Conservation (phyloP, 2,888 invertebrate genomes). For the Caenorhabditis afra region DNA sequence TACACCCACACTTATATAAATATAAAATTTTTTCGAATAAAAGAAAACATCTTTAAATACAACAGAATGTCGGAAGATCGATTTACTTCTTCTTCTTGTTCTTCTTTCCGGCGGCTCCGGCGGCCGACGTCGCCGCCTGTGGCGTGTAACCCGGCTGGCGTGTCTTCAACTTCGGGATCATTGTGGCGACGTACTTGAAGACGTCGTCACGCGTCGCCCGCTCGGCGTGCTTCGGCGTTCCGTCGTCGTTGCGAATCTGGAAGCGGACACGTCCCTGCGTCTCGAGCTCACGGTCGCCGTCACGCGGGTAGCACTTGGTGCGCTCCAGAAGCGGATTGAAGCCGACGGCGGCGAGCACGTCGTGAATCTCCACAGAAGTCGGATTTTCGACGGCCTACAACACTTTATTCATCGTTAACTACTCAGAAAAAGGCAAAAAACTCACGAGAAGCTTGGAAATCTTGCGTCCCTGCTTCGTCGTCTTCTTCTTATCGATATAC, state of each 20-base stretch:
- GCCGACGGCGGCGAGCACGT: conserved; percentile 89
- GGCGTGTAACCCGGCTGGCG: conserved; percentile 72
- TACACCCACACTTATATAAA: no score
- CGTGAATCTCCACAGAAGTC: conserved; percentile 93
- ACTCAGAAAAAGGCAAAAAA: no score
- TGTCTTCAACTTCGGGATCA: conserved; percentile 80
- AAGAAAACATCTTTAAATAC: conserved; percentile 14
- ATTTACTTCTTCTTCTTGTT: conserved; percentile 68
- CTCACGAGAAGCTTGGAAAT: conserved; percentile 87
- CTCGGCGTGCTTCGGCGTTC: conserved; percentile 66
- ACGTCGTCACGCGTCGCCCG: conserved; percentile 72
- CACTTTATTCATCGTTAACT: no score
- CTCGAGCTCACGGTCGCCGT: conserved; percentile 90
- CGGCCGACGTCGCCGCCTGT: conserved; percentile 42
- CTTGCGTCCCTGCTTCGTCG: conserved; percentile 90
- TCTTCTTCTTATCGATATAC: conserved; percentile 94
- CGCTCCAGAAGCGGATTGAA: conserved; percentile 89
- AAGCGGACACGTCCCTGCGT: conserved; percentile 92
- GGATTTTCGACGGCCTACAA: conserved; percentile 92
- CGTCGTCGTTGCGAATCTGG: conserved; percentile 86
- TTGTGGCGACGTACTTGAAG: conserved; percentile 71
- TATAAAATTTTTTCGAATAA: not conserved
- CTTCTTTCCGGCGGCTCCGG: conserved; percentile 58
- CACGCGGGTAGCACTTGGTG: conserved; percentile 90
- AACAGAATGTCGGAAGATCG: not conserved